Base-by-base conservation (phyloP, 2,888 invertebrate genomes). In the Caenorhabditis uteleia region DNA sequence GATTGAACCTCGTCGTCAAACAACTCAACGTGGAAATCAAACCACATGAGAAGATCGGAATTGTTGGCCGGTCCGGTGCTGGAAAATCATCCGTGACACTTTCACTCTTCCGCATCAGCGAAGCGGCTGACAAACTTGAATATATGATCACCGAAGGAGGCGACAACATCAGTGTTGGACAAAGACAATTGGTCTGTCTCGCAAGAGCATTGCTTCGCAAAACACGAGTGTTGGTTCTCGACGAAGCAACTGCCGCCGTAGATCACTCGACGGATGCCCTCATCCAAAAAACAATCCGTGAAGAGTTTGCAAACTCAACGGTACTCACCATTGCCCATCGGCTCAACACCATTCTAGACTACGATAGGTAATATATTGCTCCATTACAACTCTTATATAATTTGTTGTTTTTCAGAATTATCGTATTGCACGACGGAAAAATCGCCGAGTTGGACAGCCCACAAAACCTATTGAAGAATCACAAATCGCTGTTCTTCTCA, bases 281-380 rank as follows among this genome's bases (percentile, higher is more conserved):
- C 21, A 87, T 87, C 59, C 87, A 91, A 43, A 73, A 61, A 53
- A 73, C 76, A 6, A 76, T 76, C 23, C 45, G 75, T 23, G 88
- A 89, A 23, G 91, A 93, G 84, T 94, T 94, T 84, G 88, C 88
- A 61, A 88, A 90, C 62, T 91, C 91, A 85, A 93, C 93, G 4
- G 90, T 94, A 46, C 88, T 94, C 23, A 93, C 93, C 1, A 93
- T 94, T 83, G 93, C 93, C 34, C 93, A 94, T 86, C 88, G 93
- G 16, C 88, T 94, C 64, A 93, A 93, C 85, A 94, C 93, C 23
- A 92, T 94, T 77, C 88, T 93, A 88, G 92, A 93, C 86, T 91
- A 90, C 29, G 90, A 91, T 79, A 70, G 68, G 76, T 77, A 25
- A 10, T n/a, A 21, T 46, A 3, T 25, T 25, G 23, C 14, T 3